Conservation (phyloP, 2,113 vertebrate species). For the Lophius piscatorius region DNA sequence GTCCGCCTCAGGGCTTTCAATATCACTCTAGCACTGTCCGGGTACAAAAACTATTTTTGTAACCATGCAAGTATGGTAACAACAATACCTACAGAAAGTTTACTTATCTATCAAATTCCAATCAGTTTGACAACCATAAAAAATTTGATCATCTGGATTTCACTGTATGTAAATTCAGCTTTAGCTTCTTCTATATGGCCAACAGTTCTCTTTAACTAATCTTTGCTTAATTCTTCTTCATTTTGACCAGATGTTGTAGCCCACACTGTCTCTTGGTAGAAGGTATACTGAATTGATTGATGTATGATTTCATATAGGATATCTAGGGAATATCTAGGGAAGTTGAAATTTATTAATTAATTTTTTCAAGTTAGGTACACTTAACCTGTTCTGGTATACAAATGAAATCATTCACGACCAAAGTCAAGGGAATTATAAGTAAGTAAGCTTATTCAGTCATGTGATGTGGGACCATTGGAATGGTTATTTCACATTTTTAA, state of each 20-base stretch:
- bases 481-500: too few relatives aligned
- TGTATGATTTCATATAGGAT: background rate
- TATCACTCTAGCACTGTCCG: conserved; percentile 50
- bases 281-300: too few relatives aligned
- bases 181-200: background rate
- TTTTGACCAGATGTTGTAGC: background rate
- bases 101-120: conserved; percentile 43
- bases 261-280: background rate
- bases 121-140: conserved; percentile 5
- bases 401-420: too few relatives aligned
- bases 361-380: too few relatives aligned
- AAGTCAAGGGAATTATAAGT: too few relatives aligned
- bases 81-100: conserved; percentile 13
- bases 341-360: too few relatives aligned
- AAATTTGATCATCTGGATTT: too few relatives aligned
- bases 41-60: conserved; percentile 43
- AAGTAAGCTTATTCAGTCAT: too few relatives aligned
- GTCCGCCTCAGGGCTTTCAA: conserved; percentile 34
- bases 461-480: too few relatives aligned
- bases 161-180: too few relatives aligned
- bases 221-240: background rate
- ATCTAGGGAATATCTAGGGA: too few relatives aligned
- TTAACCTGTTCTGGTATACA: too few relatives aligned
- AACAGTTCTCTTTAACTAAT: background rate
- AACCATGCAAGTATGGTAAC: conserved; percentile 30